Conservation (phyloP, 2,888 invertebrate genomes). For the Digitonthophagus gazella region DNA sequence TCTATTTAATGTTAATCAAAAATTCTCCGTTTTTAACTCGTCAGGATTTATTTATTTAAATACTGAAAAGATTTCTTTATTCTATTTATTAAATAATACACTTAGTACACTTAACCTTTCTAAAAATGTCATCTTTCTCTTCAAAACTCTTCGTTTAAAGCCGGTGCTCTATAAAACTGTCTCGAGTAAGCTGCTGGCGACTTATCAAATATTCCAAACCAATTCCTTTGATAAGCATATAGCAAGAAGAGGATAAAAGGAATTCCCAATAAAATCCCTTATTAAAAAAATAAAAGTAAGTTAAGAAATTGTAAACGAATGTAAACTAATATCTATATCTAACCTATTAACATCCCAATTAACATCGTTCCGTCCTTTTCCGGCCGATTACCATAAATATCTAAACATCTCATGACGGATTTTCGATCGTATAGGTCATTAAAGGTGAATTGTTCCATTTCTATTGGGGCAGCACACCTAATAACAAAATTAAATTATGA, state of each 20-base stretch:
- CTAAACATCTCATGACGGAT: constrained; percentile 64
- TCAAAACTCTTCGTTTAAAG: constrained; percentile 22
- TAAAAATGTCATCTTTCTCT: too few relatives aligned
- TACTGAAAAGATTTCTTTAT: too few relatives aligned
- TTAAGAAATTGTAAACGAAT: background rate
- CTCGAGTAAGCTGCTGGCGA: constrained; percentile 63
- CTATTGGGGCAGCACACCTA: constrained; percentile 66
- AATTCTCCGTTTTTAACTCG: too few relatives aligned
- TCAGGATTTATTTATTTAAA: too few relatives aligned
- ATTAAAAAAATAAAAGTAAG: constrained; percentile 29
- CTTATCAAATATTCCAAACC: constrained; percentile 59
- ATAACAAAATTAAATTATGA: background rate
- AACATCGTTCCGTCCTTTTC: constrained; percentile 68
- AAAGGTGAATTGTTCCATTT: constrained; percentile 61
- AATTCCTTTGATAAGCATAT: constrained; percentile 63
- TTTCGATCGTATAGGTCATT: constrained; percentile 57
- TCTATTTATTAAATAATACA: too few relatives aligned
- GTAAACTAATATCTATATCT: too few relatives aligned
- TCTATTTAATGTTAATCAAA: too few relatives aligned
- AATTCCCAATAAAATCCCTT: constrained; percentile 66
- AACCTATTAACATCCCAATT: constrained; percentile 66
- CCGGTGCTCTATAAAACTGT: constrained; percentile 64
- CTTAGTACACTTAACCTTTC: too few relatives aligned
- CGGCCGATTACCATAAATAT: constrained; percentile 62
- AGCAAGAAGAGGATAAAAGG: constrained; percentile 63